Percentiles rank a stretch among this genome's conserved stretches.
phyloP scores from a whole-genome alignment of 2,888 invertebrate species.

The Miltochrista miniata region DNA sequence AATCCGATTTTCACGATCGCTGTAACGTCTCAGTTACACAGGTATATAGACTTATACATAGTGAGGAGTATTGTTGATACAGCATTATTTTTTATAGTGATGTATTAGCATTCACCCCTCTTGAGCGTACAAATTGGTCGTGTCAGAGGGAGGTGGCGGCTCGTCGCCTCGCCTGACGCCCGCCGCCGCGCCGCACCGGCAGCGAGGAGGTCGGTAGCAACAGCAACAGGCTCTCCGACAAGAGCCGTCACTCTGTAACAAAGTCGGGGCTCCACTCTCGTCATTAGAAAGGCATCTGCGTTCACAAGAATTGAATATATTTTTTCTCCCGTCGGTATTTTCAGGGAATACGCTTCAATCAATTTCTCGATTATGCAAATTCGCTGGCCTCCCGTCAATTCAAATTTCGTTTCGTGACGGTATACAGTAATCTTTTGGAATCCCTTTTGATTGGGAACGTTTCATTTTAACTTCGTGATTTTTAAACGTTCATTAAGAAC shows the following conservation, averaged over 20 bases:
- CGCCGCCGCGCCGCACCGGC: conserved; percentile 18
- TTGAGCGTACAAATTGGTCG: conserved; percentile 20
- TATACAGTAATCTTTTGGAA: conserved; percentile 57
- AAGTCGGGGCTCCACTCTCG: conserved; percentile 41
- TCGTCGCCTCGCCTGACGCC: no score
- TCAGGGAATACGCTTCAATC: conserved; percentile 73
- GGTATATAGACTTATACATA: conserved; percentile 2
- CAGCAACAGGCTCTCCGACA: conserved; percentile 54
- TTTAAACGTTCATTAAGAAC: conserved; percentile 38
- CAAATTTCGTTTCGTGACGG: conserved; percentile 49
- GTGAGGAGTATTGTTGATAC: not conserved
- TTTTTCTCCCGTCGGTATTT: conserved; percentile 53
- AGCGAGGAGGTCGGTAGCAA: conserved; percentile 36
- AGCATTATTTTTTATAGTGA: conserved; percentile 12
- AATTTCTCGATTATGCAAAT: conserved; percentile 80
- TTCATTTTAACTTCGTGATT: conserved; percentile 54
- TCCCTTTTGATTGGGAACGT: conserved; percentile 57
- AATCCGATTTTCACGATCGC: conserved; percentile 1
- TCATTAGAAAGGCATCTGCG: conserved; percentile 69
- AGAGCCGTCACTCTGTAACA: conserved; percentile 40
- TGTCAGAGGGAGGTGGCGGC: conserved; percentile 22
- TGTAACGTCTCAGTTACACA: conserved; percentile 1
- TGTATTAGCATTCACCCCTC: conserved; percentile 18
- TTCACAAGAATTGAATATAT: conserved; percentile 64
- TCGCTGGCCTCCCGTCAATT: conserved; percentile 57